Percentiles rank a stretch among this genome's conserved stretches.
Evolutionary conservation across 2,797 vertebrate genomes (phyloP).

Genomic region (Jordanella pulchra): DNA sequence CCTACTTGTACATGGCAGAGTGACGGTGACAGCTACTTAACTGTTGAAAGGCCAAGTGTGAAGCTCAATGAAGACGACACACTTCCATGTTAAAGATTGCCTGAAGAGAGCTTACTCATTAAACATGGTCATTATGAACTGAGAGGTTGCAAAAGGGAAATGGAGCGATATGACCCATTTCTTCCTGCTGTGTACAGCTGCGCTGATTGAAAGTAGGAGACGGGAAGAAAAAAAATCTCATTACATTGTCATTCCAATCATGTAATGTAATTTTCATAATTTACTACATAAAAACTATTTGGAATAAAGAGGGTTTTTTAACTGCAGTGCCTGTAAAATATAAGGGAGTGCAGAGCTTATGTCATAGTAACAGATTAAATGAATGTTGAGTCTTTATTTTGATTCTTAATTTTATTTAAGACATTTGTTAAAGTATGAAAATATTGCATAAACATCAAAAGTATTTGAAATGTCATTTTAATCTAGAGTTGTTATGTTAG

Average conservation of each 20-base stretch:
- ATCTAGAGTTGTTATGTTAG: not conserved
- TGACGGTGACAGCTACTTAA: not conserved
- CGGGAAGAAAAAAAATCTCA: slow-evolving; percentile 2
- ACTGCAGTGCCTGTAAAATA: slow-evolving; percentile 9
- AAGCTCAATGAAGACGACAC: slow-evolving; percentile 13
- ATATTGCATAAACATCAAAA: not conserved
- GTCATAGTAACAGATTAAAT: slow-evolving; percentile 14
- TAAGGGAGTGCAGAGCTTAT: slow-evolving; percentile 17
- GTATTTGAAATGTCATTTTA: not conserved
- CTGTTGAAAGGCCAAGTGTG: slow-evolving; percentile 9
- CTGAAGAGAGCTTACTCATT: slow-evolving; percentile 56
- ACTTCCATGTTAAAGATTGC: slow-evolving; percentile 36
- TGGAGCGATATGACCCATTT: slow-evolving; percentile 57
- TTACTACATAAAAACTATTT: slow-evolving; percentile 11
- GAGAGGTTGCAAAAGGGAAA: slow-evolving; percentile 52
- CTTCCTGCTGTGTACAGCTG: slow-evolving; percentile 44
- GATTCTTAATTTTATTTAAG: not conserved
- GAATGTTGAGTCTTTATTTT: slow-evolving; percentile 1
- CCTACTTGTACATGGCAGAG: not conserved
- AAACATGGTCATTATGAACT: slow-evolving; percentile 49
- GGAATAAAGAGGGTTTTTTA: slow-evolving; percentile 13
- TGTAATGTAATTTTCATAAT: slow-evolving; percentile 29
- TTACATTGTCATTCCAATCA: slow-evolving; percentile 4
- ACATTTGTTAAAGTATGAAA: not conserved
- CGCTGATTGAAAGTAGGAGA: slow-evolving; percentile 27